A percentile compares a stretch with the other conserved stretches of the same genome.
phyloP scores from a whole-genome alignment of 2,797 vertebrate genomes.

The Tachyglossus aculeatus region DNA sequence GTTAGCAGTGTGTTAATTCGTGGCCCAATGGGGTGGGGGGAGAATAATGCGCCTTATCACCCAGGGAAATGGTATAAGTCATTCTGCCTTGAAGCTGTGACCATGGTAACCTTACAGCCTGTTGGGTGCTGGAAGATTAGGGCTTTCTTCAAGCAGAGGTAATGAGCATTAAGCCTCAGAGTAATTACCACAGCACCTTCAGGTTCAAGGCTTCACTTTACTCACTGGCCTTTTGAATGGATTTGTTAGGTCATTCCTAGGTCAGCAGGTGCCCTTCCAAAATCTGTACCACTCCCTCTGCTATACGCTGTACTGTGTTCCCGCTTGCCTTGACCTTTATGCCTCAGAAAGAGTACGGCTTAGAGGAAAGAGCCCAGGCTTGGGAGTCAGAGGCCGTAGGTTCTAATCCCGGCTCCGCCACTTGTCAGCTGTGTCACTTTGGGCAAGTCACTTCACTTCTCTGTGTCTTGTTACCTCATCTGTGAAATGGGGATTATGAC shows the following conservation, averaged over 20 bases:
- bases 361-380: too few relatives aligned
- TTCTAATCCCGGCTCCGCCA: too few relatives aligned
- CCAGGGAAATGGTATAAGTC: accelerated
- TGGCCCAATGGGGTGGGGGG: background rate
- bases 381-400: too few relatives aligned
- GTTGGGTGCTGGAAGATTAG: slow-evolving; percentile 1
- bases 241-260: slow-evolving; percentile 25
- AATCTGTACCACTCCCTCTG: too few relatives aligned
- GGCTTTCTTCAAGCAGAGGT: slow-evolving; percentile 3
- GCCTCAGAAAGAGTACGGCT: too few relatives aligned
- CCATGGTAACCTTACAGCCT: background rate
- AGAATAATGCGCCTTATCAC: background rate
- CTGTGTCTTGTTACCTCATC: too few relatives aligned
- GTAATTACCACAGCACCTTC: background rate
- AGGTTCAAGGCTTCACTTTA: background rate
- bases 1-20: background rate
- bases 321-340: too few relatives aligned
- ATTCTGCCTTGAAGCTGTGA: background rate
- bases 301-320: too few relatives aligned
- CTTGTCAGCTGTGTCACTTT: too few relatives aligned
- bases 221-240: background rate
- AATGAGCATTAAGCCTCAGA: background rate
- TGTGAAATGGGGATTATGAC: too few relatives aligned
- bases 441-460: too few relatives aligned
- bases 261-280: too few relatives aligned